phyloP scores from a whole-genome alignment of 1,140 invertebrate genomes.

The Delia radicum region DNA sequence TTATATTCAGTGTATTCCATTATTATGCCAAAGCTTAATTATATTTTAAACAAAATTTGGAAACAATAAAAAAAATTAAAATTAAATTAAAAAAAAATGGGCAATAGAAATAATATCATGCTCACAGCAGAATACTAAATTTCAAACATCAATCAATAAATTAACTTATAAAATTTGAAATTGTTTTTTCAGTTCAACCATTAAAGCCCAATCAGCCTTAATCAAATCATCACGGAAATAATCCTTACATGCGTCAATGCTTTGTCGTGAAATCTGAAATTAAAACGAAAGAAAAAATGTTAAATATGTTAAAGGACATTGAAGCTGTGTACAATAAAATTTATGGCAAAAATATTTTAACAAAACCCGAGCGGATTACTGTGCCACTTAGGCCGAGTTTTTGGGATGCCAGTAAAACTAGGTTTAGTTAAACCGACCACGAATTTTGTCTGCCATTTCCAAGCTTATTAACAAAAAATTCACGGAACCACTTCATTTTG shows the following conservation, averaged over 20 bases:
- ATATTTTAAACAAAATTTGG: background rate
- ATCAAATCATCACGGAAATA: constrained; percentile 97
- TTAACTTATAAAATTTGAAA: constrained; percentile 89
- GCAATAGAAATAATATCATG: too few relatives aligned
- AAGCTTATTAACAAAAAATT: too few relatives aligned
- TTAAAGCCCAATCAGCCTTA: constrained; percentile 96
- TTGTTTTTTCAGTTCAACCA: constrained; percentile 97
- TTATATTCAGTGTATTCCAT: too few relatives aligned
- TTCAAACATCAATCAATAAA: background rate
- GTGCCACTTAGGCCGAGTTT: too few relatives aligned
- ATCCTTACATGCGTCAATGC: constrained; percentile 98
- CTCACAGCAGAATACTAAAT: too few relatives aligned
- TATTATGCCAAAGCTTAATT: background rate
- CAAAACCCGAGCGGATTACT: too few relatives aligned
- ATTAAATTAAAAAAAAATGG: background rate
- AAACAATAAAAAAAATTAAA: background rate
- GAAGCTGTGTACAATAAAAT: too few relatives aligned
- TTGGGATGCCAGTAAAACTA: too few relatives aligned
- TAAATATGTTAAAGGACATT: background rate
- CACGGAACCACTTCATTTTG: too few relatives aligned
- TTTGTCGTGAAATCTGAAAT: constrained; percentile 92
- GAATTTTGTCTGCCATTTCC: too few relatives aligned
- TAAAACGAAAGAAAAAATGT: background rate
- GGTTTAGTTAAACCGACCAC: too few relatives aligned
- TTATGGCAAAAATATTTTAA: too few relatives aligned